Evolutionary conservation across 37 sponge, comb jelly and placozoan genomes (phyloP), one percentile per base, ranked within the genome.

Genomic region (Aplysina aerophoba): DNA sequence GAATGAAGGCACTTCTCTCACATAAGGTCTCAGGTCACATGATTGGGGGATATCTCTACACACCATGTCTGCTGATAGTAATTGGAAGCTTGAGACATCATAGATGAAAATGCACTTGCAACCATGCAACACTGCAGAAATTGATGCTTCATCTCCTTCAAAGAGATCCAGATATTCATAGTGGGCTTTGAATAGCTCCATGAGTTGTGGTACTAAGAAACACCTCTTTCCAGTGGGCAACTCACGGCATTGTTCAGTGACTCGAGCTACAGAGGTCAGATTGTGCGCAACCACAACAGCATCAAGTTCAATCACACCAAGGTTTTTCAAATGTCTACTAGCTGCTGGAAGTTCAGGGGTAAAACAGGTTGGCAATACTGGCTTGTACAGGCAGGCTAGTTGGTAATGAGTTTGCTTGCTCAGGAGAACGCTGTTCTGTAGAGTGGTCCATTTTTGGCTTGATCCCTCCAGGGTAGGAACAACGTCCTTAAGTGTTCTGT

Each of bases 1-100:
- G 50, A 15, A 75, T n/a, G 20, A 19, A 36, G 78, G 78, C 15
- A 75, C 78, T 15, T 24, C 12, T 44, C 20, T n/a, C n/a, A 75
- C 25, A 75, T 50, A 75, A 53, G 78, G 54, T 6, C 3, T 15
- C n/a, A 75, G 54, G n/a, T 75, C 78, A 75, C 50, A 44, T 8
- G 3, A 3, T 44, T 8, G 50, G 50, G 33, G n/a, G 6, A 40
- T 75, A 21, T 75, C 8, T 8, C 50, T 8, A 44, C 50, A 44
- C 50, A 44, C 50, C 50, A 44, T 44, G 50, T 44, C 50, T 24
- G 54, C 53, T 75, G 78, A 50, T 41, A 75, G n/a, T 1, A 75
- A 54, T 12, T 36, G 44, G 54, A 75, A 75, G 33, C 15, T 36
- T 53, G 54, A 44, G 73, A 19, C 2, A 19, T 71, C 34, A 4